phyloP scores from a whole-genome alignment of 30 jellyfish, hydroid and myxozoan genomes.

The Turritopsis rubra region DNA sequence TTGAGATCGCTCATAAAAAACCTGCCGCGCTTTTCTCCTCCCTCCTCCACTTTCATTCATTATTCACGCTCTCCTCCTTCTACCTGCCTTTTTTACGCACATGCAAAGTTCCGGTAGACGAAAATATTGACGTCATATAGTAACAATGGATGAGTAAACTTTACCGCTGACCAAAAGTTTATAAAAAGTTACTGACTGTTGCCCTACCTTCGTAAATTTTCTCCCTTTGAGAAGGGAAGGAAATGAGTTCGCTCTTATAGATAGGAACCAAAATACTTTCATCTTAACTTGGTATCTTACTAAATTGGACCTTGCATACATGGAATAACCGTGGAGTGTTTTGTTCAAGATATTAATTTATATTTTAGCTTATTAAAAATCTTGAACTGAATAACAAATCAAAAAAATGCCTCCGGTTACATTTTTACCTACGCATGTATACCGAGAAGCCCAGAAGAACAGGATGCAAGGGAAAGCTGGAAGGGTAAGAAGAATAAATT shows the following conservation, averaged over 20 bases:
- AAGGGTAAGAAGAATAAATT: conserved; percentile 50
- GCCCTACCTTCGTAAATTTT: not conserved
- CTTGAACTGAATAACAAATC: not conserved
- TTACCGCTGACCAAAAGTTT: conserved; percentile 11
- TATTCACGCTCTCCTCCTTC: no score
- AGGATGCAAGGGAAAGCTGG: conserved; percentile 95
- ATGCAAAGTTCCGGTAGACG: not conserved
- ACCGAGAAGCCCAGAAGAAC: conserved; percentile 60
- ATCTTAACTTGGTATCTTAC: not conserved
- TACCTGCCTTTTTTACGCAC: no score
- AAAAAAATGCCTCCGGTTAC: conserved; percentile 37
- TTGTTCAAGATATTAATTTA: not conserved
- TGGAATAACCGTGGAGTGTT: not conserved
- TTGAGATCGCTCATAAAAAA: not conserved
- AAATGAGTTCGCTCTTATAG: not conserved
- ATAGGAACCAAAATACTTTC: not conserved
- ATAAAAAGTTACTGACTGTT: conserved; percentile 5
- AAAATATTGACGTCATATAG: not conserved
- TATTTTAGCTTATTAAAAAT: no score
- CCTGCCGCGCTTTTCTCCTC: no score
- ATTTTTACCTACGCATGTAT: conserved; percentile 76
- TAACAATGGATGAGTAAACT: not conserved
- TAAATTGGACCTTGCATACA: not conserved
- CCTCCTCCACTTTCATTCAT: no score
- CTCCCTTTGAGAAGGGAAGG: conserved; percentile 12